These are phyloP conservation scores for Drosophila biarmipes DNA, from an alignment of 1,140 invertebrate species.

Conservation along the genomic window DNA sequence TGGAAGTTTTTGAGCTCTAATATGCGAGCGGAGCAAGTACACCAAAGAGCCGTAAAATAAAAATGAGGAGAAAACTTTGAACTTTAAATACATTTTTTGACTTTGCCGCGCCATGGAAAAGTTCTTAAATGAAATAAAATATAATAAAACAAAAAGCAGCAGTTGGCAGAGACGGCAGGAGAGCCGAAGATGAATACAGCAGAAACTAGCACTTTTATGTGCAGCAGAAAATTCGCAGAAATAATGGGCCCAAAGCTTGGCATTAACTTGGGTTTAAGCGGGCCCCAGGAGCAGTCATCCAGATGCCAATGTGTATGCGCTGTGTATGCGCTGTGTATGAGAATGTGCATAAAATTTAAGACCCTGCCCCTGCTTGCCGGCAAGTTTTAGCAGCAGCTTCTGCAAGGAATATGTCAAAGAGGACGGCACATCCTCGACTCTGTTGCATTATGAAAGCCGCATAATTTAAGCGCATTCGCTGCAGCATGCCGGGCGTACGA, in stretches of 20 bases:
- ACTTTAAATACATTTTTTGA: slow-evolving; percentile 70
- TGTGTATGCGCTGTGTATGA: slow-evolving; percentile 5
- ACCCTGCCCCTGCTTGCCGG: slow-evolving; percentile 16
- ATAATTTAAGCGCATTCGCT: slow-evolving; percentile 71
- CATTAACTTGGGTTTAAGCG: slow-evolving; percentile 69
- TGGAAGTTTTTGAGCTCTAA: slow-evolving; percentile 6
- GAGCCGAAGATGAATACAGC: slow-evolving; percentile 13
- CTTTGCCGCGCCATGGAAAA: slow-evolving; percentile 50
- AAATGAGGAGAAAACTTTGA: slow-evolving; percentile 42
- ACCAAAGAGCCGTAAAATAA: slow-evolving; percentile 40
- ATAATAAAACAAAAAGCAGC: slow-evolving; percentile 19
- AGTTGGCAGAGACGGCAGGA: neutral
- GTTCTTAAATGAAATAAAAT: slow-evolving; percentile 67
- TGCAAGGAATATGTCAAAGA: slow-evolving; percentile 69
- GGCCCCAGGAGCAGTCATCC: slow-evolving; percentile 36
- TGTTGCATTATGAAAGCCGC: slow-evolving; percentile 79
- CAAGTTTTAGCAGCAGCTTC: slow-evolving; percentile 34
- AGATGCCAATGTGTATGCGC: slow-evolving; percentile 12
- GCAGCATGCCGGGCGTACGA: slow-evolving; percentile 6
- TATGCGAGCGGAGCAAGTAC: slow-evolving; percentile 1
- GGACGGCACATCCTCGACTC: slow-evolving; percentile 38
- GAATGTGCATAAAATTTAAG: slow-evolving; percentile 73
- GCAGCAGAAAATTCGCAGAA: slow-evolving; percentile 53
- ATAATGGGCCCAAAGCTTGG: slow-evolving; percentile 72
- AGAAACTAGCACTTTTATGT: slow-evolving; percentile 26